Percentiles rank a stretch among this genome's conserved stretches.
Evolutionary conservation across 2,888 invertebrate genomes (phyloP).

Genomic region (Cosmia pyralina): DNA sequence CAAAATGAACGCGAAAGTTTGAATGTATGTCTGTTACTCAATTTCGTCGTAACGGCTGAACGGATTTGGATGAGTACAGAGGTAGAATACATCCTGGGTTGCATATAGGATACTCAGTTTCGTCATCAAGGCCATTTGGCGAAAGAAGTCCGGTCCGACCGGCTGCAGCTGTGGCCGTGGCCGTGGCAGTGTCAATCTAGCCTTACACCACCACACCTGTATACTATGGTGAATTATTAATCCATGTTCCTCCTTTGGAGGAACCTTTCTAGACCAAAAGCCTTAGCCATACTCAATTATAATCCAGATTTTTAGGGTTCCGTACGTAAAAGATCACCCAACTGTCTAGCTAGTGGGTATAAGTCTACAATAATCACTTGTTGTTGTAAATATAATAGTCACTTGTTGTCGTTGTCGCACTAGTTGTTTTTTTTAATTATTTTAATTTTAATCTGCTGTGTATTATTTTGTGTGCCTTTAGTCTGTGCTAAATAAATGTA

Average conservation of each 20-base stretch:
- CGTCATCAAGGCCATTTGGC: conserved; percentile 12
- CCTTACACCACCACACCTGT: background rate
- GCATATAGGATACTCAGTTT: conserved; percentile 24
- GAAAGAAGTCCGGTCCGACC: background rate
- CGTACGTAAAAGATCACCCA: background rate
- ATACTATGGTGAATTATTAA: background rate
- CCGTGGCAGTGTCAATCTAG: background rate
- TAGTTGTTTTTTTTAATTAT: too few species aligned
- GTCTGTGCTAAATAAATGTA: too few species aligned
- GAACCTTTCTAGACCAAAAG: background rate
- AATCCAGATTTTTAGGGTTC: background rate
- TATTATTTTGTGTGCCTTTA: too few species aligned
- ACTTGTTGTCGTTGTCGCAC: too few species aligned
- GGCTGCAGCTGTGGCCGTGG: background rate
- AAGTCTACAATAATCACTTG: background rate
- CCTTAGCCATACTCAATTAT: background rate
- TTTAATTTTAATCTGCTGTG: too few species aligned
- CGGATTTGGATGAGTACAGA: conserved; percentile 39
- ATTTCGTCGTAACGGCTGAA: conserved; percentile 38
- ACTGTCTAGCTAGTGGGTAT: too few species aligned
- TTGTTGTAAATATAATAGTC: too few species aligned
- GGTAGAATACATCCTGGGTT: conserved; percentile 41
- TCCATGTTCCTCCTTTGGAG: background rate
- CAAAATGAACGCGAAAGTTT: conserved; percentile 24
- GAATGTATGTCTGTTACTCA: conserved; percentile 30